Evolutionary conservation across 1,140 invertebrate genomes (phyloP).

Genomic region (Lycorma delicatula): DNA sequence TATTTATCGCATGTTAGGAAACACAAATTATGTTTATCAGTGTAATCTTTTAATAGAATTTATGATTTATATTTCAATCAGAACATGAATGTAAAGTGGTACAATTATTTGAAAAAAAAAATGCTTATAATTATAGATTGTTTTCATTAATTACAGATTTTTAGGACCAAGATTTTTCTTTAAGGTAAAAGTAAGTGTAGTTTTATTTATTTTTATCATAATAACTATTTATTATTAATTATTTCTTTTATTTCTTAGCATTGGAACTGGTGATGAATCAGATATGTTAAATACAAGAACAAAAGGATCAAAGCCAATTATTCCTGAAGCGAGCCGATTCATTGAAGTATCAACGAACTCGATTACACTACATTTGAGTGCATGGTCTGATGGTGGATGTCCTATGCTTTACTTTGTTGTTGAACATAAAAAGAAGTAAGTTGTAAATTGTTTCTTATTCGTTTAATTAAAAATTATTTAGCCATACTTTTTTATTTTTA

Average conservation of each 20-base stretch:
- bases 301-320: constrained; percentile 81
- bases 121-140: no score
- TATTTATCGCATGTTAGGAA: no score
- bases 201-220: not conserved
- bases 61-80: no score
- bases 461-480: constrained; percentile 13
- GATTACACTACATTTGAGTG: constrained; percentile 80
- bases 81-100: no score
- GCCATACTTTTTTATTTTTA: not conserved
- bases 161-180: no score
- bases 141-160: no score
- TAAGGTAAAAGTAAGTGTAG: no score
- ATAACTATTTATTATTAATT: not conserved
- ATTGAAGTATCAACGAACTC: constrained; percentile 87
- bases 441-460: no score
- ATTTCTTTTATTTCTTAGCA: constrained; percentile 44
- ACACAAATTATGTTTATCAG: no score
- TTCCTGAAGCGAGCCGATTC: constrained; percentile 79
- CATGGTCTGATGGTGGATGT: constrained; percentile 92
- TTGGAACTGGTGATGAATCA: constrained; percentile 80
- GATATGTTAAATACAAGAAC: constrained; percentile 79
- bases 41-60: no score
- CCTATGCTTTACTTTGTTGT: constrained; percentile 94
- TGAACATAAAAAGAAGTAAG: constrained; percentile 87
- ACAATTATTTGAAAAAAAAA: no score